These are phyloP conservation scores for Bufotes viridis DNA, from an alignment of 2,797 vertebrate genomes.

Conservation along the genomic window DNA sequence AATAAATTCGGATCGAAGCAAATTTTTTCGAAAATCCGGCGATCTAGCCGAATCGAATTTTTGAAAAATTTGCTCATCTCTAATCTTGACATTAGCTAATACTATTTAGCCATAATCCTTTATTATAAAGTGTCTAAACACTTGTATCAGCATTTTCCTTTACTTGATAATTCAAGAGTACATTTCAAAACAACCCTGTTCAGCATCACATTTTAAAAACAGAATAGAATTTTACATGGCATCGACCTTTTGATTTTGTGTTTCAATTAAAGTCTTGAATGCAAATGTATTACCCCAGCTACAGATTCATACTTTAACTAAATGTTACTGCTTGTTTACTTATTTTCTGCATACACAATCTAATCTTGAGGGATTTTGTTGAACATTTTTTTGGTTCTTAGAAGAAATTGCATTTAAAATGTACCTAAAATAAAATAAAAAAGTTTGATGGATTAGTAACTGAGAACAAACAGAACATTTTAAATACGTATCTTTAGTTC, in stretches of 20 bases:
- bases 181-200: slow-evolving; percentile 10
- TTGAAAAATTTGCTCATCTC: too few species aligned
- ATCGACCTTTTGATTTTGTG: slow-evolving; percentile 76
- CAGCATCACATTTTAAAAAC: slow-evolving; percentile 66
- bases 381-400: slow-evolving; percentile 44
- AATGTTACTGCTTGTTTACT: slow-evolving; percentile 56
- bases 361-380: slow-evolving; percentile 42
- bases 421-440: slow-evolving; percentile 27
- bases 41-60: too few species aligned
- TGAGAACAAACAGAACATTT: slow-evolving; percentile 47
- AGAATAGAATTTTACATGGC: slow-evolving; percentile 78
- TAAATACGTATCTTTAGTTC: slow-evolving; percentile 20
- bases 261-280: slow-evolving; percentile 75
- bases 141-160: neutral
- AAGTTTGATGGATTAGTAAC: slow-evolving; percentile 50
- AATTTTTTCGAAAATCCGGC: too few species aligned
- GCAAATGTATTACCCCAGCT: slow-evolving; percentile 22
- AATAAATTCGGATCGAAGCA: too few species aligned
- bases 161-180: neutral
- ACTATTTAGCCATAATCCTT: neutral
- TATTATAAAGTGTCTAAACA: neutral
- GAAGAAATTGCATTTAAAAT: slow-evolving; percentile 49
- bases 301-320: slow-evolving; percentile 35
- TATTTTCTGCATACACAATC: slow-evolving; percentile 31
- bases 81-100: neutral